Conservation (phyloP, 2,888 invertebrate genomes). For the Dryadula phaetusa region DNA sequence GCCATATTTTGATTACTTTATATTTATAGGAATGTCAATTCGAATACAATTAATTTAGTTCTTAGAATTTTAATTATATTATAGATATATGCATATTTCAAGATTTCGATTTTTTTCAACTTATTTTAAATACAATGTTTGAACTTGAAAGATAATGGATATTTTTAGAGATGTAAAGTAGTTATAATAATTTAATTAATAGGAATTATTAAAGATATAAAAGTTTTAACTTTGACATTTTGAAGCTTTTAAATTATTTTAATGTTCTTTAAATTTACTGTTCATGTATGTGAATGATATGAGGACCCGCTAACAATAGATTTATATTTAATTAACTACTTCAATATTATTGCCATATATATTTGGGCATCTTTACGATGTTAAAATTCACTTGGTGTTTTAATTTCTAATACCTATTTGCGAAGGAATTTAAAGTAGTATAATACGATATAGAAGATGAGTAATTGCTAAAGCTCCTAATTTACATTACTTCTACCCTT, state of each 20-base stretch:
- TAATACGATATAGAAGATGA: constrained; percentile 40
- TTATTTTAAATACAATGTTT: background rate
- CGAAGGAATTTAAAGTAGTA: constrained; percentile 36
- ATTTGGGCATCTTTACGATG: constrained; percentile 49
- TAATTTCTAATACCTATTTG: constrained; percentile 42
- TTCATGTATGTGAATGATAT: constrained; percentile 22
- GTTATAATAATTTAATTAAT: background rate
- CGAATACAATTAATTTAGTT: constrained; percentile 1
- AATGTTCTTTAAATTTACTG: background rate
- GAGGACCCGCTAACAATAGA: constrained; percentile 34
- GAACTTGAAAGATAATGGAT: background rate
- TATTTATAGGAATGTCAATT: background rate
- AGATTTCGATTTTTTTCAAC: background rate
- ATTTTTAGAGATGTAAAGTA: constrained; percentile 1
- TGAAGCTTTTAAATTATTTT: background rate
- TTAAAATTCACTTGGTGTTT: constrained; percentile 44
- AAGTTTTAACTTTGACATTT: background rate
- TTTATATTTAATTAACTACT: constrained; percentile 45
- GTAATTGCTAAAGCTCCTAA: constrained; percentile 45
- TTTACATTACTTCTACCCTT: constrained; percentile 40
- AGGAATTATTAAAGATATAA: background rate
- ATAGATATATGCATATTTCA: background rate
- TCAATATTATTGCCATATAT: constrained; percentile 53
- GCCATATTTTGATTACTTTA: background rate
- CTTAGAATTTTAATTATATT: constrained; percentile 1